Base-by-base conservation (phyloP, 2,113 vertebrate species). In the Petaurus breviceps region DNA sequence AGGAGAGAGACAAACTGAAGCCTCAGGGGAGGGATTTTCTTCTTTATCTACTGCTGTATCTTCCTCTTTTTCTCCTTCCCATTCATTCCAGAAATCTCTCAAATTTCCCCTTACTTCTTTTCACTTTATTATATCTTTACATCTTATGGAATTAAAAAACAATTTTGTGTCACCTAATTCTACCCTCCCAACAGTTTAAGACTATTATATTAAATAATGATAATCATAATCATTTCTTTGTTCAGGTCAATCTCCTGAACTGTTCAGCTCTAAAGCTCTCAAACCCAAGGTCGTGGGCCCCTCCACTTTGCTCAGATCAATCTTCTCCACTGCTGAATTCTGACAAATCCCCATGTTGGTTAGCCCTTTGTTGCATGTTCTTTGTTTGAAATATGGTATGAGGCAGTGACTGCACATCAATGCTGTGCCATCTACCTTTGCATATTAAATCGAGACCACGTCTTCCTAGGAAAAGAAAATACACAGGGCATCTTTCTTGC, bases 251-350 rank as follows among this genome's bases (percentile, higher is more conserved):
- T 92, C 9, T 93, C 93, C 12, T 23, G 68, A 92, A 93, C 95
- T 51, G 61, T 90, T 94, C 90, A 84, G 0, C 92, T 96, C 91
- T 43, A 77, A 68, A 96, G 97, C 91, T 84, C 94, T 92, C 91
- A 68, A 94, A 77, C 90, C 97, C 97, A 95, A 97, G 97, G 97
- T 97, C 96, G 55, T 55, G 3, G 97, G 95, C 94, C 96, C 96
- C 95, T 95, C 95, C 14, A 55, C 95, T 89, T 26, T 0, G 92
- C 96, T 95, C 8, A 51, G 95, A 96, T 96, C 90, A 96, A 96
- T 96, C 97, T 97, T 54, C n/a, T 94, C 95, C 93, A 7, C 57
- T 8, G 28, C 95, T 25, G 94, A 31, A 93, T 95, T 90, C 97
- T 91, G 96, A 92, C 97, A 96, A 55, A 94, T 89, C 95, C 93